phyloP scores from a whole-genome alignment of 2,797 vertebrate genomes.

The Triplophysa bombifrons region DNA sequence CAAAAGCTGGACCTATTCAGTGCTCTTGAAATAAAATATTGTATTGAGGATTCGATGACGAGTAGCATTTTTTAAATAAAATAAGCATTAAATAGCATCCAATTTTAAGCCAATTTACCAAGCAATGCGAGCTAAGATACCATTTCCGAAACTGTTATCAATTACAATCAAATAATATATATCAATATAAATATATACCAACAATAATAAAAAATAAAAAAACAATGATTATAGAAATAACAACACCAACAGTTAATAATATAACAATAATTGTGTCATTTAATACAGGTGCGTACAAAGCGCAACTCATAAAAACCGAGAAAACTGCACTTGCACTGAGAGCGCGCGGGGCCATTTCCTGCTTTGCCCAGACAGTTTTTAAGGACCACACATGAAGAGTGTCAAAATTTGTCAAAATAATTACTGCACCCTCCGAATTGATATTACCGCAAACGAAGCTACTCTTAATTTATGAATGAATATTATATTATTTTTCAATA shows the following conservation, averaged over 20 bases:
- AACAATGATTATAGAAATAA: not conserved
- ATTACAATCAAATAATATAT: conserved; percentile 10
- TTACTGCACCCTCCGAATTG: conserved; percentile 36
- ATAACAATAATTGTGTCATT: not conserved
- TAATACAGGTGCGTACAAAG: too few species aligned
- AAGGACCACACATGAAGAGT: conserved; percentile 61
- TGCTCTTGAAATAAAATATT: not conserved
- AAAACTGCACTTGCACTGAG: conserved; percentile 37
- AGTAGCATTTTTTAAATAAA: not conserved
- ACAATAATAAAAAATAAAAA: not conserved
- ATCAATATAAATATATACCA: not conserved
- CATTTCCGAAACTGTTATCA: not conserved
- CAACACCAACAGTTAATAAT: not conserved
- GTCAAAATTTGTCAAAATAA: conserved; percentile 60
- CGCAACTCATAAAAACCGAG: not conserved
- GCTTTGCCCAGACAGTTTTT: conserved; percentile 51
- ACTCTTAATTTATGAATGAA: not conserved
- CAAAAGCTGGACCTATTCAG: not conserved
- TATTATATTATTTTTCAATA: not conserved
- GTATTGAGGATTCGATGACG: not conserved
- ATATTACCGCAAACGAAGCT: not conserved
- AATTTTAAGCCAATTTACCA: conserved; percentile 3
- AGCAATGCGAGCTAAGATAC: not conserved
- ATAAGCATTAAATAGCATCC: not conserved
- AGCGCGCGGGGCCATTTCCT: conserved; percentile 57